These are phyloP conservation scores for Nemurella pictetii DNA, from an alignment of 2,888 invertebrate genomes.

Conservation along the genomic window DNA sequence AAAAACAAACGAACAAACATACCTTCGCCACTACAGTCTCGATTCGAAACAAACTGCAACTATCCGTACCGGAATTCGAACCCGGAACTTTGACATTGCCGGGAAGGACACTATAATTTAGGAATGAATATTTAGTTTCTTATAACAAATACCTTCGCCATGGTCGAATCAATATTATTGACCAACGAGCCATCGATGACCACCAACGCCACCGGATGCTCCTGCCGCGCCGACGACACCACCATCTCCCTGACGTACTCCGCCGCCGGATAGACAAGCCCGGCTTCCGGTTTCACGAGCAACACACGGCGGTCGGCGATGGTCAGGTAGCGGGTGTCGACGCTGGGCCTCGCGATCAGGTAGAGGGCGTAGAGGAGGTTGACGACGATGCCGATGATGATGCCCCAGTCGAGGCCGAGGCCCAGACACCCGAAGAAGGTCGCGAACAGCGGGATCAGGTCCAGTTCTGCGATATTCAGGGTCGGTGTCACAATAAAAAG, in stretches of 20 bases:
- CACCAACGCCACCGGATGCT: constrained; percentile 44
- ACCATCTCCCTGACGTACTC: constrained; percentile 66
- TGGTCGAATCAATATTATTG: constrained; percentile 40
- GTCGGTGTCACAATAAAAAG: not conserved
- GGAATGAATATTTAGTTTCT: too few relatives aligned
- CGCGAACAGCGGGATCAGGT: constrained; percentile 60
- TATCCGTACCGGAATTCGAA: too few relatives aligned
- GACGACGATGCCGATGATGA: constrained; percentile 59
- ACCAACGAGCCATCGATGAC: constrained; percentile 40
- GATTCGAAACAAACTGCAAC: too few relatives aligned
- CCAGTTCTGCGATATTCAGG: constrained; percentile 53
- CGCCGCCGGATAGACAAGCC: constrained; percentile 78
- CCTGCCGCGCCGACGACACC: constrained; percentile 47
- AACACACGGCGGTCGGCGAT: constrained; percentile 47
- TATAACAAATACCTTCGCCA: constrained; percentile 42
- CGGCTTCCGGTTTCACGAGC: constrained; percentile 69
- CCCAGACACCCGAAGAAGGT: constrained; percentile 63
- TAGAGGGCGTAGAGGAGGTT: constrained; percentile 59
- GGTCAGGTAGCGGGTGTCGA: constrained; percentile 48
- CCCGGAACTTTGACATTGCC: too few relatives aligned
- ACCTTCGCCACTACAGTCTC: too few relatives aligned
- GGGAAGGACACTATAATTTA: too few relatives aligned
- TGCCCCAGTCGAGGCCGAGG: constrained; percentile 67
- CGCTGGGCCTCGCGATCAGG: constrained; percentile 56
- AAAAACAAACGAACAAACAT: too few relatives aligned